Base-by-base conservation (phyloP, 2,797 vertebrate species). In the Coccyzus lansbergi region DNA sequence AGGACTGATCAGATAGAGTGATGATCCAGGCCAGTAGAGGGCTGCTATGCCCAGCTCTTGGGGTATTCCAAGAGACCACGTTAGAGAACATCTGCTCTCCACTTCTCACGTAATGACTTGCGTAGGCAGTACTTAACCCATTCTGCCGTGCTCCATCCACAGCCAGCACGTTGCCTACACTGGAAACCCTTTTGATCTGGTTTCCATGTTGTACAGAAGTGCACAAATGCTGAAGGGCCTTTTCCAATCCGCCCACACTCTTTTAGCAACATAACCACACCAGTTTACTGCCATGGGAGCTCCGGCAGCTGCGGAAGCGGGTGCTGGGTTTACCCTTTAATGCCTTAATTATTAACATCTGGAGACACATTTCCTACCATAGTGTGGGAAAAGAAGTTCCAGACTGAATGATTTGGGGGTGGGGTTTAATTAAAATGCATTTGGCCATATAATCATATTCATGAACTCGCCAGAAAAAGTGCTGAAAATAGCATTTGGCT, bases 311-410 rank as follows among this genome's bases (percentile, higher is more conserved):
- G 80, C 44, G 72, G 93, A 95, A 95, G 89, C 56, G 92, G 80
- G 51, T 83, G 55, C 89, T 91, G 84, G 46, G 14, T 82, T 95
- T 95, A 21, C 85, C 82, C 93, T 94, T 94, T 92, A 95, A 88
- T 93, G 91, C 89, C 59, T 93, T 92, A 95, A 96, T 93, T 84
- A 78, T 86, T 92, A 94, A 91, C 95, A 96, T 92, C 95, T 97
- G 93, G 92, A 91, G 87, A 64, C 53, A 19, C 7, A 79, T 68
- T 96, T 94, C 77, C 59, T 95, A 72, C 59, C 0, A 0, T 67
- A 88, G 77, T 88, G 93, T 97, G 92, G 85, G 93, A 95, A 95
- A 80, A 95, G 80, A 79, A 64, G 63, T 86, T 95, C 28, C 91
- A 94, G 70, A 69, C 40, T 22, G 33, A 58, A 59, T 1, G 6